Evolutionary conservation across 1,140 invertebrate species (phyloP), one percentile per base, ranked within the genome.

Genomic region (Euura lappo): DNA sequence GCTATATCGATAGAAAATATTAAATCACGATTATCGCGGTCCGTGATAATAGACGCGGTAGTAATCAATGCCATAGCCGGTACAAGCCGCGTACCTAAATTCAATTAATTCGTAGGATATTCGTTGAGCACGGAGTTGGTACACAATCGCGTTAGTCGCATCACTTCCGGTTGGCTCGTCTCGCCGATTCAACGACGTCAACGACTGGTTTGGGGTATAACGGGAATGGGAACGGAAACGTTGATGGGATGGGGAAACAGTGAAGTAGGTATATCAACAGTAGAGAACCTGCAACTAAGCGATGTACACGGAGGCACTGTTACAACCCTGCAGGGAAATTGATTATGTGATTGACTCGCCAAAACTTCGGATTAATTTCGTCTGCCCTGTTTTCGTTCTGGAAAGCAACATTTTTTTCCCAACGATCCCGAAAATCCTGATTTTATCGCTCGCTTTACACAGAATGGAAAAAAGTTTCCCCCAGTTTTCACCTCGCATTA

Each of bases 81-180:
- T 28, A 4, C 3, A 60, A 60, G 51, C 28, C 28, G 28, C 51
- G 8, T 4, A 6, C 51, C 51, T 60, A 60, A 11, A 60, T 60
- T 60, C 51, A 60, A 60, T 60, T 60, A 70, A 70, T 70, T 70
- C 69, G n/a, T 45, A 45, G n/a, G 11, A 45, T 45, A 70, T 70
- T 44, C 69, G 69, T 28, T 77, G 44, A 68, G 81, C 80, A 81
- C 79, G 79, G 81, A 84, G 78, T 84, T 85, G 81, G 82, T 85
- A 84, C 83, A 81, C 79, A 85, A 85, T 85, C 83, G 83, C 72
- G 78, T 83, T 86, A 85, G 81, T 83, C 80, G 81, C 80, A 85
- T 85, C 78, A 75, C 80, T 84, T 86, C 79, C 81, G 76, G 78
- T 45, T 71, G 67, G 68, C 68, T 66, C 69, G 74, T 47, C 68